Percentiles rank a stretch among this genome's conserved stretches.
phyloP scores from a whole-genome alignment of 2,888 invertebrate genomes.

The Norana najaformis region DNA sequence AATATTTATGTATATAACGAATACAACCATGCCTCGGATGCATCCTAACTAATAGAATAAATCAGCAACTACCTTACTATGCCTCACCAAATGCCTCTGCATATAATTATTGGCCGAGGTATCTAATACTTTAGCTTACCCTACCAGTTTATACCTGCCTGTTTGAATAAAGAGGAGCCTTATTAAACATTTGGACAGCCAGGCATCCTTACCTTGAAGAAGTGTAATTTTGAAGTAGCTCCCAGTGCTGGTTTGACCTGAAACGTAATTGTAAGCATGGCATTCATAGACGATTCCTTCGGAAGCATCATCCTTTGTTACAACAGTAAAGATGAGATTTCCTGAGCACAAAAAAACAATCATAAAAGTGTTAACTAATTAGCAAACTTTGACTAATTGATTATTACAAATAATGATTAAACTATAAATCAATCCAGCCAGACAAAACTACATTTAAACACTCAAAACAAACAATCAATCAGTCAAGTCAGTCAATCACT shows the following conservation, averaged over 20 bases:
- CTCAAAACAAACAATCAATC: too few relatives aligned
- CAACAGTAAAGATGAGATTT: conserved; percentile 23
- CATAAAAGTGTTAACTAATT: neutral
- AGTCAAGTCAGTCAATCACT: too few relatives aligned
- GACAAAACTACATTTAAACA: too few relatives aligned
- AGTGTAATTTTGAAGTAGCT: conserved; percentile 29
- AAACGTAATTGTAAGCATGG: conserved; percentile 36
- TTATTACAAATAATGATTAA: too few relatives aligned
- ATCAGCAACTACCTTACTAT: neutral
- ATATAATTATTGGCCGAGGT: neutral
- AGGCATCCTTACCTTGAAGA: conserved; percentile 18
- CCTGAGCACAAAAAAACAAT: conserved; percentile 8
- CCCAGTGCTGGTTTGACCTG: conserved; percentile 30
- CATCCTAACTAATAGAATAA: neutral
- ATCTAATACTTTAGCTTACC: neutral
- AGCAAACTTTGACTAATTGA: too few relatives aligned
- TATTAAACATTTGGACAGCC: neutral
- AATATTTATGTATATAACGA: too few relatives aligned
- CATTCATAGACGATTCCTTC: conserved; percentile 28
- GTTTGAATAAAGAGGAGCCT: too few relatives aligned
- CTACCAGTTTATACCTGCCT: too few relatives aligned
- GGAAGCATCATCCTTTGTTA: conserved; percentile 16
- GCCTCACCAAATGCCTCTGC: neutral
- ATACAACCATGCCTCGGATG: too few relatives aligned
- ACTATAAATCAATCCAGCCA: too few relatives aligned